Conservation (phyloP, 2,113 vertebrate species). For the Brachirus orientalis region DNA sequence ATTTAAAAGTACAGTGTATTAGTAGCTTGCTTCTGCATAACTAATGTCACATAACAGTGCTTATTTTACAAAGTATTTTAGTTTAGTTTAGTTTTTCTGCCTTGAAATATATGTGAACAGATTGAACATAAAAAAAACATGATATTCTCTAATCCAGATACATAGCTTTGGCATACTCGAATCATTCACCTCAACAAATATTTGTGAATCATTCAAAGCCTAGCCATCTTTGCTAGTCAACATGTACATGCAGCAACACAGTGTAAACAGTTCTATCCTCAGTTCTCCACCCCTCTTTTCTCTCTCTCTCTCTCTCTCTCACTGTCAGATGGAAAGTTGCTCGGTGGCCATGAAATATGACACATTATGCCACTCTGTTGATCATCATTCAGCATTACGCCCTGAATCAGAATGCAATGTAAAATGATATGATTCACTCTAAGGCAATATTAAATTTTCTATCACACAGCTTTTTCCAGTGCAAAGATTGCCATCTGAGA, state of each 20-base stretch:
- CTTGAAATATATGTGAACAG: neutral
- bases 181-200: slow-evolving; percentile 76
- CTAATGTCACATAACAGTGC: neutral
- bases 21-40: neutral
- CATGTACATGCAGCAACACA: slow-evolving; percentile 33
- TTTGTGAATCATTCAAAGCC: slow-evolving; percentile 75
- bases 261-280: slow-evolving; percentile 41
- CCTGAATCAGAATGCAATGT: slow-evolving; percentile 75
- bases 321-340: slow-evolving; percentile 74
- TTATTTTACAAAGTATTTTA: neutral
- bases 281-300: neutral
- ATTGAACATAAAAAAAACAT: neutral
- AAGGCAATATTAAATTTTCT: slow-evolving; percentile 72
- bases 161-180: slow-evolving; percentile 63
- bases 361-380: slow-evolving; percentile 78
- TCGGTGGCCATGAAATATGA: slow-evolving; percentile 79
- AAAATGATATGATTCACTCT: slow-evolving; percentile 81
- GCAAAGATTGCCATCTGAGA: slow-evolving; percentile 65
- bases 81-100: neutral
- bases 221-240: slow-evolving; percentile 57
- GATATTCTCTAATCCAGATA: slow-evolving; percentile 31
- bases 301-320: slow-evolving; percentile 26
- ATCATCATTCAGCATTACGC: slow-evolving; percentile 64
- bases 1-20: too few relatives aligned
- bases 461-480: slow-evolving; percentile 48